A percentile compares a stretch with the other conserved stretches of the same genome.
Conservation (phyloP, 2,797 vertebrate species). For the Sebastes cheni region DNA sequence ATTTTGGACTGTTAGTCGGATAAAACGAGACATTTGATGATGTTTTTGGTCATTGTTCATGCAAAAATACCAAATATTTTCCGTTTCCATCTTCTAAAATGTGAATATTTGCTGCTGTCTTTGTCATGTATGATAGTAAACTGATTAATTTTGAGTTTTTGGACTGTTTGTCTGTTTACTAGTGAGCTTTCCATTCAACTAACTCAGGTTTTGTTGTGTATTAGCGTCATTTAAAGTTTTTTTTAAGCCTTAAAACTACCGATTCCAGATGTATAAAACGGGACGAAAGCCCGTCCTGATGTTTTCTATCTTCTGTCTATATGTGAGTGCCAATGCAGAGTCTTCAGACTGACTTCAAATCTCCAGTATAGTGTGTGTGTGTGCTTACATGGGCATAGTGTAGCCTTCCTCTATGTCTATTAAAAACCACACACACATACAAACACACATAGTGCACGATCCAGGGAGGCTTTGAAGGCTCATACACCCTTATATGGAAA, state of each 20-base stretch:
- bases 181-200: not conserved
- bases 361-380: constrained; percentile 38
- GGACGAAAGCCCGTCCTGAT: not conserved
- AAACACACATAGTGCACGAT: constrained; percentile 42
- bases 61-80: too few species aligned
- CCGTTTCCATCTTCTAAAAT: too few species aligned
- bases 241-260: not conserved
- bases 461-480: constrained; percentile 65
- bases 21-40: too few species aligned
- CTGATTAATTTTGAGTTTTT: too few species aligned
- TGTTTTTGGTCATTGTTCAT: too few species aligned
- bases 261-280: not conserved
- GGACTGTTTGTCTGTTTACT: not conserved
- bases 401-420: constrained; percentile 58
- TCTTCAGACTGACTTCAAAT: constrained; percentile 17
- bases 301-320: not conserved
- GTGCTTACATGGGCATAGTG: constrained; percentile 83
- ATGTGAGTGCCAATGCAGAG: not conserved
- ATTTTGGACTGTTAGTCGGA: too few species aligned
- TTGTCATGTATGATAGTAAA: too few species aligned
- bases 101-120: too few species aligned
- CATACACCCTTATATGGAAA: constrained; percentile 79
- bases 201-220: not conserved
- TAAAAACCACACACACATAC: constrained; percentile 51
- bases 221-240: not conserved